A percentile compares a stretch with the other conserved stretches of the same genome.
Evolutionary conservation across 1,140 invertebrate species (phyloP).

Genomic region (Drosophila grimshawi): DNA sequence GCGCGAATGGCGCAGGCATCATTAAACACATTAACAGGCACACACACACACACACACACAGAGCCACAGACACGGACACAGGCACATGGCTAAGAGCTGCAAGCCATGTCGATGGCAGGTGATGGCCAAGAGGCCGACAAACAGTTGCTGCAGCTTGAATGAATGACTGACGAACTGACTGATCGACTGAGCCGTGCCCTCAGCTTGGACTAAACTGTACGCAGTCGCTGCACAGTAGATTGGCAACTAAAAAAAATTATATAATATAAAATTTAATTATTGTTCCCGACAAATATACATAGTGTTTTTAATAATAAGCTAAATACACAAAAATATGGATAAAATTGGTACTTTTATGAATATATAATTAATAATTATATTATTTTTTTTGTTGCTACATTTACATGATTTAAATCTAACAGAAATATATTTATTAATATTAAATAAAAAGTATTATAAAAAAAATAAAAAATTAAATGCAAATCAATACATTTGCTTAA

Average conservation of each 20-base stretch:
- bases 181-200: conserved; percentile 20
- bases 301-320: too few relatives aligned
- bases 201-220: conserved; percentile 56
- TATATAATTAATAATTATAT: too few relatives aligned
- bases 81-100: conserved; percentile 31
- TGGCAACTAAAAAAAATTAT: neutral
- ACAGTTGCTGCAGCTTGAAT: conserved; percentile 65
- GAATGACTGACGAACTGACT: conserved; percentile 48
- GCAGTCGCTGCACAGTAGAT: conserved; percentile 16
- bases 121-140: conserved; percentile 63
- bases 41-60: conserved; percentile 22
- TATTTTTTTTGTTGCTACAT: too few relatives aligned
- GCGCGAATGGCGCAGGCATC: conserved; percentile 69
- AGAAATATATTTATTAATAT: too few relatives aligned
- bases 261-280: neutral
- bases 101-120: conserved; percentile 66
- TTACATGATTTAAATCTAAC: too few relatives aligned
- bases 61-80: neutral
- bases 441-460: too few relatives aligned
- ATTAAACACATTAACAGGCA: conserved; percentile 80
- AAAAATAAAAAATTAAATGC: too few relatives aligned
- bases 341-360: too few relatives aligned
- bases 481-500: too few relatives aligned
- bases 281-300: too few relatives aligned
- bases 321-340: too few relatives aligned